Conservation (phyloP, 2,888 invertebrate species). For the Perizoma flavofasciatum region DNA sequence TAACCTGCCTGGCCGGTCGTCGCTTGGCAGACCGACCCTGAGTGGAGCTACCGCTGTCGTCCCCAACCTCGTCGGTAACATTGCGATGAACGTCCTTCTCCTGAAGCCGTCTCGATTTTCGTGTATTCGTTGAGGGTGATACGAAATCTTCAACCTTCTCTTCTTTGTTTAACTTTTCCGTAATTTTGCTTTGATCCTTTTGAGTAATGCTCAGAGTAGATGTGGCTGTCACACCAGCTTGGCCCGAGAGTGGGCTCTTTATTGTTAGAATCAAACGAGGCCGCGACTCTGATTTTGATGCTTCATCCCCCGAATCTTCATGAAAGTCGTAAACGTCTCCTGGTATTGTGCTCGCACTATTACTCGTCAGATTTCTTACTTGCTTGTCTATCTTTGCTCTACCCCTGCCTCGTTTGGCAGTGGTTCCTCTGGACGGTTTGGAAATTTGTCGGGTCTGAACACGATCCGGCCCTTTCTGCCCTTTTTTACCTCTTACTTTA, state of each 20-base stretch:
- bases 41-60: slow-evolving; percentile 78
- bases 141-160: slow-evolving; percentile 85
- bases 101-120: slow-evolving; percentile 91
- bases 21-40: slow-evolving; percentile 63
- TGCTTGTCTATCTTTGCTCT: slow-evolving; percentile 82
- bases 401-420: slow-evolving; percentile 77
- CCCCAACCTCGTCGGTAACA: slow-evolving; percentile 94
- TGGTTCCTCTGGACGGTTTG: slow-evolving; percentile 63
- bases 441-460: slow-evolving; percentile 77
- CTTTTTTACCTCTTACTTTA: slow-evolving; percentile 69
- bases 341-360: slow-evolving; percentile 83
- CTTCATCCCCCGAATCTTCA: slow-evolving; percentile 94
- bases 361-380: slow-evolving; percentile 69
- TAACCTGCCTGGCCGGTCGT: slow-evolving; percentile 83
- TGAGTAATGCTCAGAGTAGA: slow-evolving; percentile 69
- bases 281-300: slow-evolving; percentile 81
- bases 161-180: slow-evolving; percentile 66
- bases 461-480: slow-evolving; percentile 66
- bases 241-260: slow-evolving; percentile 86
- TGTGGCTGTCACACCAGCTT: slow-evolving; percentile 65
- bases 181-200: slow-evolving; percentile 62
- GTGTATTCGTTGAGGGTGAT: slow-evolving; percentile 87
- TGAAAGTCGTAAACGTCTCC: slow-evolving; percentile 96
- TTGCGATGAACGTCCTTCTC: slow-evolving; percentile 90
- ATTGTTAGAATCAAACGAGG: slow-evolving; percentile 92